Evolutionary conservation across 1,140 invertebrate species (phyloP), one percentile per base, ranked within the genome.

Genomic region (Leptopilina boulardi): DNA sequence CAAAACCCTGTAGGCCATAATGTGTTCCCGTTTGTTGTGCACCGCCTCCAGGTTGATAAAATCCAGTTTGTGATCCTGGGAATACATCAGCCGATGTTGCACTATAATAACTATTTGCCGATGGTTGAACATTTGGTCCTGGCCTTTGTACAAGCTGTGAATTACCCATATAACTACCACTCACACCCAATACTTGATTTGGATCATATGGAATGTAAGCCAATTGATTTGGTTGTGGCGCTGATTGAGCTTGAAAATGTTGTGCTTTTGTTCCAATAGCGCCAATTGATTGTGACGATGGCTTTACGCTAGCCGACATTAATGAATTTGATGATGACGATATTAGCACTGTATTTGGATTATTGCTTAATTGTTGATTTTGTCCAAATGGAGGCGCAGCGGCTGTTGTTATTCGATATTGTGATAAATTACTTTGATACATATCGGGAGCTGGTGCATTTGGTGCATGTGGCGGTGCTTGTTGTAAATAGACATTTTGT

Each of bases 241-340:
- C 91, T n/a, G 91, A 88, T 70, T 89, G 81, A 54, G 91, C 87
- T 80, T 91, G 91, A 73, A 88, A 91, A 80, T 91, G 91, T 34
- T 87, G 83, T 71, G 89, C 90, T 88, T 94, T 94, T 13, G 94
- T 93, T 80, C 96, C 96, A 85, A 98, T 96, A 77, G 96, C 94
- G 84, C 95, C 94, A 86, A 97, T 96, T 85, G 94, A 95, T 91
- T 96, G 96, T 72, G 94, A 93, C 11, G 95, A 95, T 19, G 96
- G 96, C 87, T 98, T 98, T 15, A 97, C 96, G 80, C 94, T 95
- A 44, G 96, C 95, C 0, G 96, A 97, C 96, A 98, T 97, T 66
- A 97, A 92, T 21, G 96, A 97, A 89, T 96, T 97, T 9, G 95
- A 95, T 9, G 95, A 95, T 30, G 96, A 97, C 71, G 96, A 97